Percentiles rank a stretch among this genome's conserved stretches.
Evolutionary conservation across 2,113 vertebrate genomes (phyloP).

Genomic region (Rhagologus leucostigma): DNA sequence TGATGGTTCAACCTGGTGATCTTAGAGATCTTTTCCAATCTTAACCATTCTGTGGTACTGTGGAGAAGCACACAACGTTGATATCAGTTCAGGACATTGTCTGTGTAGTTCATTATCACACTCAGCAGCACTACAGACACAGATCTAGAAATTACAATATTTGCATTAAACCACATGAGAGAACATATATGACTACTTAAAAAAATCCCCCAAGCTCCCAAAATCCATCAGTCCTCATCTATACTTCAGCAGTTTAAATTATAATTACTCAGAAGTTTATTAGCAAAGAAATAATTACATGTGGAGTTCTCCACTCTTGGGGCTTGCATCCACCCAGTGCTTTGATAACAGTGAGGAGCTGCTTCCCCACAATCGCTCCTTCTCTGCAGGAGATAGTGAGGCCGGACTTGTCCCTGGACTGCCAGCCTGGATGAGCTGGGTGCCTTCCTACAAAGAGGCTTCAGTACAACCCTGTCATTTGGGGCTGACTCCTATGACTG

Average conservation of each 20-base stretch:
- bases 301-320: not conserved
- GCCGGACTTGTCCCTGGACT: not conserved
- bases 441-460: not conserved
- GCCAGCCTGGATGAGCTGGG: not conserved
- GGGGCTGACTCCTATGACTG: not conserved
- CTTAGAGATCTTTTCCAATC: not conserved
- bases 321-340: not conserved
- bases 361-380: accelerated
- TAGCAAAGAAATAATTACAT: not conserved
- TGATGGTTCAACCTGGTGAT: not conserved
- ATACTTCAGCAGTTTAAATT: not conserved
- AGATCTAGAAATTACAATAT: not conserved
- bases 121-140: not conserved
- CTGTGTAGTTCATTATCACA: not conserved
- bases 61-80: accelerated
- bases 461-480: accelerated
- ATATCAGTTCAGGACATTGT: not conserved
- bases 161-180: not conserved
- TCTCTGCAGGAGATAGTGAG: not conserved
- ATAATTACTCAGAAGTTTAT: not conserved
- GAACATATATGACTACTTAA: not conserved
- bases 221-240: not conserved
- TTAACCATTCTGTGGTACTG: not conserved
- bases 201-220: not conserved
- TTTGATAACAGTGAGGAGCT: accelerated